A percentile compares a stretch with the other conserved stretches of the same genome.
Conservation (phyloP, 2,113 vertebrate genomes). For the Geococcyx californianus region DNA sequence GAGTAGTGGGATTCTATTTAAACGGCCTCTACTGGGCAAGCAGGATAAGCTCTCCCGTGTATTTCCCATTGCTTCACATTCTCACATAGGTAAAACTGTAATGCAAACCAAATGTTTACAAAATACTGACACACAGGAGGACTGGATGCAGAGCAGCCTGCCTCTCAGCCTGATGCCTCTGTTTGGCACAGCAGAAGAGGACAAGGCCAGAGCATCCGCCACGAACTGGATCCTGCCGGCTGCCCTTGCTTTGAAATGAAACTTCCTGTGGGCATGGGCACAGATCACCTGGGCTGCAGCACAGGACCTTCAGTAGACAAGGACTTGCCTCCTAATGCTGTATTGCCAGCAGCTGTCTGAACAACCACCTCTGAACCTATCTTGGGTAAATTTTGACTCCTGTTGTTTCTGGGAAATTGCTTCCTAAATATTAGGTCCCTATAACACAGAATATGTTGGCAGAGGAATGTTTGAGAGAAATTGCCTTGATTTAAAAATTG, state of each 20-base stretch:
- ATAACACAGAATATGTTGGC: background rate
- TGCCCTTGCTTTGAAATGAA: background rate
- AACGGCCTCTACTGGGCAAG: background rate
- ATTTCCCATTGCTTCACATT: background rate
- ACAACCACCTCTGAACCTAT: accelerated
- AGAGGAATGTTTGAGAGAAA: background rate
- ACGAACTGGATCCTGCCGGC: accelerated
- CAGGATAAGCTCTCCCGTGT: background rate
- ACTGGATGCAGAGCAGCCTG: background rate
- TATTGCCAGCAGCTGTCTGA: no score
- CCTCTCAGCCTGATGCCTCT: background rate
- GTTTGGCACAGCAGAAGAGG: background rate
- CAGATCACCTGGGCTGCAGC: background rate
- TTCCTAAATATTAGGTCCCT: background rate
- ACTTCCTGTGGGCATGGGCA: accelerated
- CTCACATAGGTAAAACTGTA: no score
- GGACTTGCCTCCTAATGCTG: no score
- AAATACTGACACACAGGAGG: background rate
- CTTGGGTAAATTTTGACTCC: background rate
- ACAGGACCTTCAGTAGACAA: no score
- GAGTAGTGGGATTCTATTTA: background rate
- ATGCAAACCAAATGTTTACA: no score
- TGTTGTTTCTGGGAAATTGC: background rate
- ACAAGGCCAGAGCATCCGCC: background rate
- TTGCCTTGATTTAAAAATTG: background rate